phyloP scores from a whole-genome alignment of 2,888 invertebrate species.

The Agrenia bidenticulata region DNA sequence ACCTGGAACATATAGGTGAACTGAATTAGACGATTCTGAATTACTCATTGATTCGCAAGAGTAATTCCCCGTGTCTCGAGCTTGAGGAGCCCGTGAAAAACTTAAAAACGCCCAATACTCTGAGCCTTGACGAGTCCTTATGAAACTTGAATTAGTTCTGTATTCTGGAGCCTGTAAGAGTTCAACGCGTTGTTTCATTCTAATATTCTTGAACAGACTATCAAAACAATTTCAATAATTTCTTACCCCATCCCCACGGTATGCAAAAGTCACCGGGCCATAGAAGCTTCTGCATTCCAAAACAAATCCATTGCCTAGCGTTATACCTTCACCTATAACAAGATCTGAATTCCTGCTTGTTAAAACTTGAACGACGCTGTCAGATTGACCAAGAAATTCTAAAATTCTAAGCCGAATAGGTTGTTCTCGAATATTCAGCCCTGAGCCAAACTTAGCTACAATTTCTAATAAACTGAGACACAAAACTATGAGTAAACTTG shows the following conservation, averaged over 20 bases:
- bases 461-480: neutral
- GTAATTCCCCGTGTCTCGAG: constrained; percentile 38
- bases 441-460: neutral
- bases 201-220: neutral
- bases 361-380: constrained; percentile 29
- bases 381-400: constrained; percentile 31
- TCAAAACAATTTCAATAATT: neutral
- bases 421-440: neutral
- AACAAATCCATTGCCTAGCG: constrained; percentile 26
- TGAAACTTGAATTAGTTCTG: constrained; percentile 25
- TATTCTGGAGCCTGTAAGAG: constrained; percentile 24
- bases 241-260: constrained; percentile 28
- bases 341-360: constrained; percentile 33
- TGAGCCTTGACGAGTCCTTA: constrained; percentile 13
- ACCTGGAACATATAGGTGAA: constrained; percentile 38
- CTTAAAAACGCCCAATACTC: constrained; percentile 29
- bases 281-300: constrained; percentile 32
- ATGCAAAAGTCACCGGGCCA: constrained; percentile 17
- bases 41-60: constrained; percentile 32
- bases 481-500: neutral
- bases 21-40: constrained; percentile 28
- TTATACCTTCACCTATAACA: constrained; percentile 34
- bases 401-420: constrained; percentile 29
- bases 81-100: constrained; percentile 26
- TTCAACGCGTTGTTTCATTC: neutral